Percentiles rank a stretch among this genome's conserved stretches.
Conservation (phyloP, 92 coral and sea anemone species). For the Isaurus tuberculatus region DNA sequence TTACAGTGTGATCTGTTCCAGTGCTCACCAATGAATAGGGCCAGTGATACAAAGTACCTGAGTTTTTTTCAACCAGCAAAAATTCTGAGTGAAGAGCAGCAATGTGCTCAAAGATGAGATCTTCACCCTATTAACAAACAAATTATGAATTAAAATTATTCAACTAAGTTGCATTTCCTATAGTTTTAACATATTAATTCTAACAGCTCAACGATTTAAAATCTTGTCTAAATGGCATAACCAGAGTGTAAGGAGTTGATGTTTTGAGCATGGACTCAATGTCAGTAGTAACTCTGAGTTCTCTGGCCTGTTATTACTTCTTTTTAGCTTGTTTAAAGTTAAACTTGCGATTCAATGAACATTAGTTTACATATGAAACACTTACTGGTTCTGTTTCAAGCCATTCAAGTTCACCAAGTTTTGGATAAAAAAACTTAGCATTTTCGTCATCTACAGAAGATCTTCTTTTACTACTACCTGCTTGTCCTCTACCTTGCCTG, state of each 20-base stretch:
- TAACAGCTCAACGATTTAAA: too few species aligned
- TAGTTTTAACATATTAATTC: too few species aligned
- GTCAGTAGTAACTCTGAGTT: too few species aligned
- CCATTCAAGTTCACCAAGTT: slow-evolving; percentile 80
- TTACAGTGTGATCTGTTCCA: slow-evolving; percentile 53
- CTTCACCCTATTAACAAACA: slow-evolving; percentile 70
- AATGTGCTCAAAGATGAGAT: slow-evolving; percentile 72
- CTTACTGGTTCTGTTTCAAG: slow-evolving; percentile 83
- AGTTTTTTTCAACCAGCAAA: slow-evolving; percentile 74
- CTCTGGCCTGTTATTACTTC: too few species aligned
- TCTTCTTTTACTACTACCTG: slow-evolving; percentile 41
- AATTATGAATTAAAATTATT: too few species aligned
- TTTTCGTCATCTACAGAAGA: slow-evolving; percentile 48
- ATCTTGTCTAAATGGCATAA: too few species aligned
- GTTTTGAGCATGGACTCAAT: too few species aligned
- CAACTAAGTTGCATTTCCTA: too few species aligned
- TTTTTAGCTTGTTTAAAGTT: too few species aligned
- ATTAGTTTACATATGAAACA: not conserved
- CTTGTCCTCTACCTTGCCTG: slow-evolving; percentile 22
- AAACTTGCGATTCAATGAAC: not conserved
- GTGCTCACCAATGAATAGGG: slow-evolving; percentile 54
- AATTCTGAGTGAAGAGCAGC: slow-evolving; percentile 85
- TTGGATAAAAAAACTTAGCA: slow-evolving; percentile 77
- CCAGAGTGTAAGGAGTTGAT: too few species aligned
- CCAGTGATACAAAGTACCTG: slow-evolving; percentile 87